Base-by-base conservation (phyloP, 2,888 invertebrate species). In the Acrobasis repandana region DNA sequence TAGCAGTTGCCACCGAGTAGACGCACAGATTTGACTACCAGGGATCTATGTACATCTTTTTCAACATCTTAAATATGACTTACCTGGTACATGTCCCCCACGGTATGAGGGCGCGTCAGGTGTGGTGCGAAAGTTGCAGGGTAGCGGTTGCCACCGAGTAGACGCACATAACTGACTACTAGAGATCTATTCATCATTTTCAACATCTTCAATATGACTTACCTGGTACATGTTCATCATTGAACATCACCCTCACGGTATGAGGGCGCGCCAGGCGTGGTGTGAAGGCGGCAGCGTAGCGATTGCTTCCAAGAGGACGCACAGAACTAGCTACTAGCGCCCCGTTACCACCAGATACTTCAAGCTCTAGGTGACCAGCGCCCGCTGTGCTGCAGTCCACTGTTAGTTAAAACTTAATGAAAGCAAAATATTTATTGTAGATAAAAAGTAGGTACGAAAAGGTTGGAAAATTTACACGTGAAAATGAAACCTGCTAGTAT, bases 361-460 rank as follows among this genome's bases (percentile, higher is more conserved):
- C 94, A 69, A 99, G 96, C 87, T 99, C 99, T 69, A 99, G 90
- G 87, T 98, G 98, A 15, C 99, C 99, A 3, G 98, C 97, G 46
- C 99, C 99, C n/a, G 99, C 98, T 68, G 95, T 94, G 63, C 97
- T 96, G 61, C 98, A 98, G 87, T 99, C 98, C 87, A 99, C 98
- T 98, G 79, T 47, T 58, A 28, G 28, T 28, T 28, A 5, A 28
- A 28, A 28, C 4, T 6, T 6, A 28, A 28, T 6, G 4, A 6
- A 20, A 20, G 2, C 20, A 2, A 2, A 20, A 20, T 20, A 6
- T 28, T 28, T 28, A 6, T 28, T 28, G 28, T 5, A 28, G 6
- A 5, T 28, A 28, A 28, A 4, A 28, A 28, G 8, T 28, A 20
- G 4, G 20, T 20, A 20, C 20, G 20, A 20, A 20, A 20, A 20